Evolutionary conservation across 2,113 vertebrate species (phyloP).

Genomic region (Poicephalus gulielmi): DNA sequence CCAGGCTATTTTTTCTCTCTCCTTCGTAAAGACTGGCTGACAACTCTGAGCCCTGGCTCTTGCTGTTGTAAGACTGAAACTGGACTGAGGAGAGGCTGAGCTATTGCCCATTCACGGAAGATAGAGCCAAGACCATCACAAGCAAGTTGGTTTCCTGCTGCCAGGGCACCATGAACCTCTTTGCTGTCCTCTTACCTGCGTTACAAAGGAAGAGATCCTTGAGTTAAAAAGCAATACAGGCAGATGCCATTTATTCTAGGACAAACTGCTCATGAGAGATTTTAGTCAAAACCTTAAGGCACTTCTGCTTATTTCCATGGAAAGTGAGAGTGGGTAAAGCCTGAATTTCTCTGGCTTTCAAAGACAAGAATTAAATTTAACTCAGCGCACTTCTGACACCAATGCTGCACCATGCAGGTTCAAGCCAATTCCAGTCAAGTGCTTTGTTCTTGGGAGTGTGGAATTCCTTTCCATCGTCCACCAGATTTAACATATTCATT

Average conservation of each 20-base stretch:
- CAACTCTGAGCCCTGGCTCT: neutral
- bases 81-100: neutral
- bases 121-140: neutral
- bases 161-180: neutral
- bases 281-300: neutral
- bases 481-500: neutral
- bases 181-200: neutral
- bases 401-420: neutral
- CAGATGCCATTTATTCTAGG: neutral
- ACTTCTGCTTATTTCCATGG: neutral
- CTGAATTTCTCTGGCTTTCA: slow-evolving; percentile 13
- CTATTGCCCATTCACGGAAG: neutral
- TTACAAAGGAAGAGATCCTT: neutral
- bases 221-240: neutral
- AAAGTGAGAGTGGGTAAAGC: neutral
- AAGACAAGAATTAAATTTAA: neutral
- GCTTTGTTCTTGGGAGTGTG: neutral
- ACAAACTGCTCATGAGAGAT: neutral
- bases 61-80: neutral
- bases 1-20: neutral
- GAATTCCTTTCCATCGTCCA: slow-evolving; percentile 6
- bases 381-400: neutral
- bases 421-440: neutral
- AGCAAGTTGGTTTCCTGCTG: neutral
- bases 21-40: neutral